Evolutionary conservation across 2,888 invertebrate genomes (phyloP).

Genomic region (Hirtodrosophila duncani): DNA sequence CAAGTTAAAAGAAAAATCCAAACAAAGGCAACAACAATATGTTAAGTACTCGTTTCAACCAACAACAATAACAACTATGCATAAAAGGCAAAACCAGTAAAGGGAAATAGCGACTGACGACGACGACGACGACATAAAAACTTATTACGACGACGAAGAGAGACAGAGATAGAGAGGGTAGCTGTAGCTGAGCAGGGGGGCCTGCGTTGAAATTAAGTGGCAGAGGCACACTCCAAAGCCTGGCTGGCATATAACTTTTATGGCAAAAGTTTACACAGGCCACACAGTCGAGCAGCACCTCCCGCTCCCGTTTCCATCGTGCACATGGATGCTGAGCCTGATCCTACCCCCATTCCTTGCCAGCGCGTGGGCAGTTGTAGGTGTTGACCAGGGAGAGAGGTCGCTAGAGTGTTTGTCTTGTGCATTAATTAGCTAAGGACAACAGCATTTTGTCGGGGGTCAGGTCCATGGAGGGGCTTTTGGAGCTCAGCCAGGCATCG

Average conservation of each 20-base stretch:
- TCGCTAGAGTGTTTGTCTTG: conserved; percentile 49
- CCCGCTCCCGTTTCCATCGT: neutral
- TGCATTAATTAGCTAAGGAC: conserved; percentile 47
- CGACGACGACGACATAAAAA: conserved; percentile 13
- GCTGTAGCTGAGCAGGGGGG: neutral
- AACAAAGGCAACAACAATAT: conserved; percentile 21
- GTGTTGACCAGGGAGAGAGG: conserved; percentile 50
- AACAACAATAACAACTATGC: conserved; percentile 7
- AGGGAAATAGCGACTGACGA: conserved; percentile 12
- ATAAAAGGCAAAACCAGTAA: conserved; percentile 28
- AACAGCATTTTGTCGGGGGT: conserved; percentile 8
- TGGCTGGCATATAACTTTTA: neutral
- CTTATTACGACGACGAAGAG: conserved; percentile 27
- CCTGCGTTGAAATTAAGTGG: too few species aligned
- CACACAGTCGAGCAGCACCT: neutral
- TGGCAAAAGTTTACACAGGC: conserved; percentile 13
- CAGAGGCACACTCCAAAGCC: too few species aligned
- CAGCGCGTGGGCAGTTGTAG: conserved; percentile 11
- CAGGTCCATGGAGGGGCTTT: conserved; percentile 7
- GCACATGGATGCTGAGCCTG: neutral
- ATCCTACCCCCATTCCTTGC: neutral
- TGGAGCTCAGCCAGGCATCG: too few species aligned
- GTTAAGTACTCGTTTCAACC: conserved; percentile 38
- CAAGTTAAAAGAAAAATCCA: conserved; percentile 18
- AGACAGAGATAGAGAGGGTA: neutral